Percentiles rank a stretch among this genome's conserved stretches.
Conservation (phyloP, 2,113 vertebrate species). For the Microcebus ravelobensis region DNA sequence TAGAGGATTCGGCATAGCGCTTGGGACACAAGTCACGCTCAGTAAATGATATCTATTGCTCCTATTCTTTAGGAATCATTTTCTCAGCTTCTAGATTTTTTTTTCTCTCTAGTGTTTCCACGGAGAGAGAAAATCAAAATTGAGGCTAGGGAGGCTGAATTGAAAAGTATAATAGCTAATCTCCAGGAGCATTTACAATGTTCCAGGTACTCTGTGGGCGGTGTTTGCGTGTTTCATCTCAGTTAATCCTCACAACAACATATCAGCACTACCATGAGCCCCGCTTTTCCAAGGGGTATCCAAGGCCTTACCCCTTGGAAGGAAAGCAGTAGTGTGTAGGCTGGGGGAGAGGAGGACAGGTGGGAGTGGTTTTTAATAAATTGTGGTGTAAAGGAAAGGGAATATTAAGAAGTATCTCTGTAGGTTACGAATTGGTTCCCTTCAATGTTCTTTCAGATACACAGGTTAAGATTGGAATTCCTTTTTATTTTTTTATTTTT, state of each 20-base stretch:
- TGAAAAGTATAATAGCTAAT: background rate
- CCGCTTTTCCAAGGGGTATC: background rate
- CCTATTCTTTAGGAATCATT: background rate
- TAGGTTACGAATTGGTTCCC: constrained; percentile 25
- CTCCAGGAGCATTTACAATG: background rate
- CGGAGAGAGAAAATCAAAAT: constrained; percentile 13
- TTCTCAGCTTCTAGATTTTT: constrained; percentile 39
- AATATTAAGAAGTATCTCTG: constrained; percentile 16
- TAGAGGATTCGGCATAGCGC: background rate
- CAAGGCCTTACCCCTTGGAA: background rate
- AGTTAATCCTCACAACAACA: background rate
- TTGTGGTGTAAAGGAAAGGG: background rate
- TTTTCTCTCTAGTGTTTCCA: background rate
- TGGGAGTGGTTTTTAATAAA: background rate
- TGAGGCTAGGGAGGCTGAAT: background rate
- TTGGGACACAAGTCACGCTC: background rate
- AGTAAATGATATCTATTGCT: background rate
- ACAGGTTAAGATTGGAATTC: background rate
- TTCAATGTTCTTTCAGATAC: constrained; percentile 22
- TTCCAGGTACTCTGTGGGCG: background rate
- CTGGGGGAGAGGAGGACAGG: background rate
- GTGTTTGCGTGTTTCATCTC: background rate
- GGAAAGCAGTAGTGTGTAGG: background rate
- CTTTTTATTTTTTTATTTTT: too few relatives aligned
- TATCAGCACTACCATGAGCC: background rate